phyloP scores from a whole-genome alignment of 2,797 vertebrate genomes.

The Phrynocephalus guinanensis region DNA sequence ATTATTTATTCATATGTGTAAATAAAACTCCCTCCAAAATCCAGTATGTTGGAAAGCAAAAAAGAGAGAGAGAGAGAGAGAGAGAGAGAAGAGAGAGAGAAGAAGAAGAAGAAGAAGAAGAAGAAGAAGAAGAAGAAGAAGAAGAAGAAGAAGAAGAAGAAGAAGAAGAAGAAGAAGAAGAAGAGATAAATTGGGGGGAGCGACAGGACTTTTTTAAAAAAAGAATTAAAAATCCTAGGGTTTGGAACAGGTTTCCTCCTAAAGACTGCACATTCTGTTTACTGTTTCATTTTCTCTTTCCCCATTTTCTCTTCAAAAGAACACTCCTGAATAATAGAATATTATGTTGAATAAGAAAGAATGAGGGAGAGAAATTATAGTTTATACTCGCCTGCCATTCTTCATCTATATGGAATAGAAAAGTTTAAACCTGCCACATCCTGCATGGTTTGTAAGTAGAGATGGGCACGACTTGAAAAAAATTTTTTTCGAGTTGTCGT shows the following conservation, averaged over 20 bases:
- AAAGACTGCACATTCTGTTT: neutral
- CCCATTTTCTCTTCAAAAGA: neutral
- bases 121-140: constrained; percentile 4
- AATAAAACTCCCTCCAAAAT: neutral
- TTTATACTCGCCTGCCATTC: neutral
- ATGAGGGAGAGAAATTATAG: neutral
- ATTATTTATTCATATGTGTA: neutral
- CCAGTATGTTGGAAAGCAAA: neutral
- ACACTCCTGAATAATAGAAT: neutral
- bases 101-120: neutral
- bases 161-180: neutral
- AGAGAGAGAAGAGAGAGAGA: neutral
- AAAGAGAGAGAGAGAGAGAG: too few relatives aligned
- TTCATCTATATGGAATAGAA: neutral
- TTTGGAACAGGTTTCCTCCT: neutral
- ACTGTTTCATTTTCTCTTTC: neutral
- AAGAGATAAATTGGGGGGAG: neutral
- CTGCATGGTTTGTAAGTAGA: neutral
- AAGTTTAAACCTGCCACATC: neutral
- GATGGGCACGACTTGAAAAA: too few relatives aligned
- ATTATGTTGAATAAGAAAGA: neutral
- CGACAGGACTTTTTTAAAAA: neutral
- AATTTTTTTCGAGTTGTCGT: too few relatives aligned
- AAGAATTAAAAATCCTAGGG: neutral
- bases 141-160: neutral